Percentiles rank a stretch among this genome's conserved stretches.
phyloP scores from a whole-genome alignment of 2,888 invertebrate genomes.

The Allolobophora icterica region DNA sequence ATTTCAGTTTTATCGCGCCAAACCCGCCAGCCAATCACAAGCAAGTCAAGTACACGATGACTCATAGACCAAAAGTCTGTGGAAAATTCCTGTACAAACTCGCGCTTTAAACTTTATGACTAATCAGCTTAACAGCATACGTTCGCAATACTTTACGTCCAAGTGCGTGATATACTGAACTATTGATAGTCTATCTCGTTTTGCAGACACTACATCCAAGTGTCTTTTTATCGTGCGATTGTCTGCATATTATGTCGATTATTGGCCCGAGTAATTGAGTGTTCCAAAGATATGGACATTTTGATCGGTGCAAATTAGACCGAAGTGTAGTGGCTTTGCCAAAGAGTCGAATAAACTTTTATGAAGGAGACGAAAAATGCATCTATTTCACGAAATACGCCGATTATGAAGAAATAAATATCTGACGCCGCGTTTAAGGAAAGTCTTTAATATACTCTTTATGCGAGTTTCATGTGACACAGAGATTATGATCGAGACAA shows the following conservation, averaged over 20 bases:
- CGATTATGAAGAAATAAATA: neutral
- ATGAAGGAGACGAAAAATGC: neutral
- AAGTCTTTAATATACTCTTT: too few species aligned
- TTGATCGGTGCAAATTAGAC: conserved; percentile 4
- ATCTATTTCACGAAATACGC: neutral
- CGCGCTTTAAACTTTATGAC: too few species aligned
- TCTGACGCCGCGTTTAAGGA: neutral
- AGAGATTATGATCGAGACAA: neutral
- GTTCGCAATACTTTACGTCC: neutral
- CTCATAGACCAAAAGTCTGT: too few species aligned
- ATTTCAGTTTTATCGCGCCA: too few species aligned
- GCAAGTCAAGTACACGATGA: too few species aligned
- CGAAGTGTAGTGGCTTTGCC: neutral
- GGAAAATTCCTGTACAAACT: too few species aligned
- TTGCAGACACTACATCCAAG: neutral
- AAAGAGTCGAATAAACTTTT: neutral
- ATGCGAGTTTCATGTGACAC: neutral
- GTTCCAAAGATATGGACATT: neutral
- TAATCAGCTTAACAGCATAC: too few species aligned
- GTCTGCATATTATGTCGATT: neutral
- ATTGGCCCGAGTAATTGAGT: neutral
- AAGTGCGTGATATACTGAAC: neutral
- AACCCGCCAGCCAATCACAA: too few species aligned
- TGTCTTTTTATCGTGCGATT: neutral
- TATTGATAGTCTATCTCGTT: neutral